Base-by-base conservation (phyloP, 37 sponge, comb jelly and placozoan genomes). In the Beroe forskalii region DNA sequence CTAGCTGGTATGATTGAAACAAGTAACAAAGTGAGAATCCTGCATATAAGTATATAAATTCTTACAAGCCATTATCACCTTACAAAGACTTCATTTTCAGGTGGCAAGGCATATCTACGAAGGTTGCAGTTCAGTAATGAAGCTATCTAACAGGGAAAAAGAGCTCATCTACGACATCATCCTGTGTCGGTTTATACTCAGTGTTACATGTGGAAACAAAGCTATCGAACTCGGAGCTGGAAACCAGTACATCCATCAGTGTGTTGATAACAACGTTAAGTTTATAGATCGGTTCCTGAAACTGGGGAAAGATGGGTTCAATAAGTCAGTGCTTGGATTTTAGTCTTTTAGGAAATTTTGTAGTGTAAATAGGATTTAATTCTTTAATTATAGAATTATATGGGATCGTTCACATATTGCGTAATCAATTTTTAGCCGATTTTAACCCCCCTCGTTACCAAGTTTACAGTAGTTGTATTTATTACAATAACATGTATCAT, bases 51-150 rank as follows among this genome's bases (percentile, higher is more conserved):
- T n/a, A n/a, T n/a, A n/a, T n/a, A n/a, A n/a, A n/a, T n/a, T n/a
- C n/a, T n/a, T n/a, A n/a, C n/a, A n/a, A n/a, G n/a, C n/a, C n/a
- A n/a, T n/a, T n/a, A n/a, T n/a, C n/a, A n/a, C n/a, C n/a, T n/a
- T n/a, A n/a, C n/a, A n/a, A n/a, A n/a, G n/a, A n/a, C n/a, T n/a
- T n/a, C n/a, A n/a, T n/a, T n/a, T 48, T 48, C 55, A 48, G 55
- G 55, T 48, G 12, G 55, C 55, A 6, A 33, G 72, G 17, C 32
- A 69, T 32, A 32, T 69, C 33, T 31, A 32, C 32, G 72, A 69
- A 36, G 72, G 72, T 33, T 69, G 32, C 72, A 69, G 72, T 32
- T 69, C 72, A 17, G 72, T 69, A 32, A 69, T 69, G 1, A 69
- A 69, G 39, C 19, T 69, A 35, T 69, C 72, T 19, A 32, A 69